phyloP scores from a whole-genome alignment of 1,140 invertebrate genomes.

The Homarus americanus region DNA sequence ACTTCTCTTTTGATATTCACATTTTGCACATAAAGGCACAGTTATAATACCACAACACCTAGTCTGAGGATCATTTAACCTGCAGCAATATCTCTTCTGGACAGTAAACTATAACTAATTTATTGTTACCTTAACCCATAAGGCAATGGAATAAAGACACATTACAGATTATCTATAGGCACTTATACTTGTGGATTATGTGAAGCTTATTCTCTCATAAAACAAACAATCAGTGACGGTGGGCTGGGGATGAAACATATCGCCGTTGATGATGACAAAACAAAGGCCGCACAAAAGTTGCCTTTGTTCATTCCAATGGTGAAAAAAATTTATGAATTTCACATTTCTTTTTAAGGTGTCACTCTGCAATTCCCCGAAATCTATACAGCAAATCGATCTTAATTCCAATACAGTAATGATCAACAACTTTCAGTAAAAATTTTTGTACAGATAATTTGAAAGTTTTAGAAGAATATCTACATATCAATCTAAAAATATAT shows the following conservation, averaged over 20 bases:
- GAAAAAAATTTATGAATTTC: too few relatives aligned
- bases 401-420: not conserved
- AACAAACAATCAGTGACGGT: not conserved
- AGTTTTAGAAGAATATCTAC: not conserved
- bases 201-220: too few relatives aligned
- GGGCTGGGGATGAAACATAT: not conserved
- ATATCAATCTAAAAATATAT: not conserved
- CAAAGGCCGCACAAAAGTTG: not conserved
- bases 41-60: not conserved
- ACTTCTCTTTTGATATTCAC: too few relatives aligned
- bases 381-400: not conserved
- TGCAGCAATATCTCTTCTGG: too few relatives aligned
- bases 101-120: too few relatives aligned
- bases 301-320: too few relatives aligned
- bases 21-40: not conserved
- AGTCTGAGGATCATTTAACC: too few relatives aligned
- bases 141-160: not conserved
- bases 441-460: conserved; percentile 15
- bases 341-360: not conserved
- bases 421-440: not conserved
- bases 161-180: not conserved
- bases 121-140: not conserved
- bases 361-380: not conserved
- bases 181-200: not conserved
- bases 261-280: not conserved